These are phyloP conservation scores for Xylocopa sonorina DNA, from an alignment of 1,140 invertebrate genomes.

Conservation along the genomic window DNA sequence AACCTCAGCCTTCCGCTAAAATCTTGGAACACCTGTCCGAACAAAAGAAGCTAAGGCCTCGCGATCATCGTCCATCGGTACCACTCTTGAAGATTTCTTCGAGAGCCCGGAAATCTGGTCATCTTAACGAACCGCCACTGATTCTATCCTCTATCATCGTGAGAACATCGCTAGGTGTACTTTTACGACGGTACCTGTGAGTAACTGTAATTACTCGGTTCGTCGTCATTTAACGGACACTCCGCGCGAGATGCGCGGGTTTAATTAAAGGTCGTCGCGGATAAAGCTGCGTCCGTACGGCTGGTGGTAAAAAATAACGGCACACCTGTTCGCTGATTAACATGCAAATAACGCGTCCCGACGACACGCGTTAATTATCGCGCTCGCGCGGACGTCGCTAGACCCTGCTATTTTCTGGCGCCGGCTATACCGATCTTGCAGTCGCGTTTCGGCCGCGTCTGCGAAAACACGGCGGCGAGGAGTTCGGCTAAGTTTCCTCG, in stretches of 20 bases:
- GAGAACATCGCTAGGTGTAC: constrained; percentile 14
- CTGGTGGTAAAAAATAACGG: too few species aligned
- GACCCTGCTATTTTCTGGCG: background rate
- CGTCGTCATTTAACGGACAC: constrained; percentile 29
- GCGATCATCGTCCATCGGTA: background rate
- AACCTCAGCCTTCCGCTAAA: background rate
- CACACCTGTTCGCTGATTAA: too few species aligned
- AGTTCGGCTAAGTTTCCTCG: too few species aligned
- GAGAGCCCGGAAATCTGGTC: constrained; percentile 14
- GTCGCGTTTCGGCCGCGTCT: background rate
- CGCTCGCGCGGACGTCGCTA: background rate
- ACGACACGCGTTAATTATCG: constrained; percentile 28
- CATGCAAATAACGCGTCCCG: constrained; percentile 32
- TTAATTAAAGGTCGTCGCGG: constrained; percentile 58
- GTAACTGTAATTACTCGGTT: constrained; percentile 44
- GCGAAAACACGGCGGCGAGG: background rate
- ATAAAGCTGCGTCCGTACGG: too few species aligned
- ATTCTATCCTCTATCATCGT: constrained; percentile 28
- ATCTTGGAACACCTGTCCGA: constrained; percentile 13
- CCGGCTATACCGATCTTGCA: background rate
- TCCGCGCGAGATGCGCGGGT: constrained; percentile 24
- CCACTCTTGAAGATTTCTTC: background rate
- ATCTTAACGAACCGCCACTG: constrained; percentile 15
- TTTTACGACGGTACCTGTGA: background rate
- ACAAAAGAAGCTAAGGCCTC: background rate